phyloP scores from a whole-genome alignment of 2,888 invertebrate genomes.

The Noctua comes region DNA sequence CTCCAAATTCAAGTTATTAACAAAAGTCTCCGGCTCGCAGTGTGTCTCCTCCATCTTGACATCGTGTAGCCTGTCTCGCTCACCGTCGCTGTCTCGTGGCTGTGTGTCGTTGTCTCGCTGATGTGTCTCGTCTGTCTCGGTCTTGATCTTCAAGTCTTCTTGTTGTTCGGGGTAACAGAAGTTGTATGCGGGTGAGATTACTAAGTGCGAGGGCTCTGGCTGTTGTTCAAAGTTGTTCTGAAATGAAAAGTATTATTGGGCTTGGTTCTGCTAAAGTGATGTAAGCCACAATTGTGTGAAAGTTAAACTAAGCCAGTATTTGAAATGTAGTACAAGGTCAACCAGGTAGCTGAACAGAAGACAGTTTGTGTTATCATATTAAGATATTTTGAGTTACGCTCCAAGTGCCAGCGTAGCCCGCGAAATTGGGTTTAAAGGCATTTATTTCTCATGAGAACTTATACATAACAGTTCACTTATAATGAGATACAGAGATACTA shows the following conservation, averaged over 20 bases:
- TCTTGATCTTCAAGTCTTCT: constrained; percentile 26
- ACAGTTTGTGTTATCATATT: too few species aligned
- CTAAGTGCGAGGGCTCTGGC: constrained; percentile 25
- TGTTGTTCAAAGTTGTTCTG: constrained; percentile 46
- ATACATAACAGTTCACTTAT: too few species aligned
- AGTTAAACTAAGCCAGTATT: too few species aligned
- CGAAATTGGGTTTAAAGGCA: too few species aligned
- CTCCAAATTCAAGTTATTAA: constrained; percentile 69
- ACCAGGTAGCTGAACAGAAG: too few species aligned
- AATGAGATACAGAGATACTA: too few species aligned
- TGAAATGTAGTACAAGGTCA: too few species aligned
- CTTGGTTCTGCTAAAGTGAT: neutral
- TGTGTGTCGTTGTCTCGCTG: neutral
- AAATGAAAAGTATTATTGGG: neutral
- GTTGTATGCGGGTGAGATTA: neutral
- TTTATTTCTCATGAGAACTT: too few species aligned
- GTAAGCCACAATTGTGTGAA: too few species aligned
- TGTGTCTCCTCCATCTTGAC: constrained; percentile 71
- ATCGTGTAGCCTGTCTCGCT: neutral
- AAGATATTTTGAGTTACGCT: too few species aligned
- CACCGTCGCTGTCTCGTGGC: neutral
- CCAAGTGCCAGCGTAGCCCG: too few species aligned
- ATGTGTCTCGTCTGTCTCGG: constrained; percentile 35
- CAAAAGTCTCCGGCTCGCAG: constrained; percentile 79
- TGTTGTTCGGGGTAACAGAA: neutral